Evolutionary conservation across 2,888 invertebrate genomes (phyloP), one percentile per base, ranked within the genome.

Genomic region (Dioctria rufipes): DNA sequence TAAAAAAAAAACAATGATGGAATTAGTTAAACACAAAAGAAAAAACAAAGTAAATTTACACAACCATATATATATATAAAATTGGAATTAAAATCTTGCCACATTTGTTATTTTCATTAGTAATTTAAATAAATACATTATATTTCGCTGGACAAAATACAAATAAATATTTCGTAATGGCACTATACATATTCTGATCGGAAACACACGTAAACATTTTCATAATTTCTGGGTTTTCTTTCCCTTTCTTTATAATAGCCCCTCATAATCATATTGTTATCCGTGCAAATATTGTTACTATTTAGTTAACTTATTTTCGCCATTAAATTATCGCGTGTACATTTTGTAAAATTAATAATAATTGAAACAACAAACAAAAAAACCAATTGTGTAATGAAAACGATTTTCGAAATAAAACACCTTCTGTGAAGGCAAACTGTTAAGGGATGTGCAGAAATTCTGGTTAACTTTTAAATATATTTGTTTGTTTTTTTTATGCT

Each of bases 391-490:
- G 54, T 54, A 54, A 54, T n/a, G 54, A 3, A 54, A 54, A 46
- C 5, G 5, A 54, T 54, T 54, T 8, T 54, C 54, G 11, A 54
- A 54, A n/a, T 54, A 54, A 54, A 11, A 11, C 54, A 54, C 54
- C 54, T 54, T 54, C 54, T 11, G 54, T 54, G 54, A 54, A 54
- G 54, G 54, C 54, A 54, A 54, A 54, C 54, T 54, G 54, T 54
- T 54, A 8, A 11, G n/a, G 54, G 54, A 54, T 54, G 54, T 54
- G 54, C 54, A 54, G 54, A 11, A 11, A 54, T 54, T 54, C 11
- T 4, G 11, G 54, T 54, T 54, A 54, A 54, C 54, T 54, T 54
- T 54, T 54, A 54, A 54, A 6, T 25, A 25, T 25, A 25, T 25
- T 25, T 25, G 25, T 25, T 25, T 25, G 25, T 25, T 25, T 25